A percentile compares a stretch with the other conserved stretches of the same genome.
Evolutionary conservation across 2,888 invertebrate genomes (phyloP).

Genomic region (Acutogordius australiensis): DNA sequence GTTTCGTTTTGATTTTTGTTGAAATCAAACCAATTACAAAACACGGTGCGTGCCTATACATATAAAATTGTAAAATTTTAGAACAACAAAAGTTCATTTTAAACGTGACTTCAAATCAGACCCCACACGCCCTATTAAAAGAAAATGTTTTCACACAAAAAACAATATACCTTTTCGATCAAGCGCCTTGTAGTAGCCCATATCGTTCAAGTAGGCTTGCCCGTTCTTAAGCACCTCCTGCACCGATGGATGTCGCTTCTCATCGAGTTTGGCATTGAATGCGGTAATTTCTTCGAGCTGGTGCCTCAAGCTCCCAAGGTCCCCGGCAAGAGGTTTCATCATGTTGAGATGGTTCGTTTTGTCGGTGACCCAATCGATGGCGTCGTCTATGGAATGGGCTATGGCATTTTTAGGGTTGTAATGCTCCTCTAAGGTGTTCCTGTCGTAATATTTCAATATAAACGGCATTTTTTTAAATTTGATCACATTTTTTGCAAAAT

Average conservation of each 20-base stretch:
- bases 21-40: too few relatives aligned
- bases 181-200: slow-evolving; percentile 2
- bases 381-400: not conserved
- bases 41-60: too few relatives aligned
- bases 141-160: not conserved
- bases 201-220: not conserved
- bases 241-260: not conserved
- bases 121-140: not conserved
- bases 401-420: not conserved
- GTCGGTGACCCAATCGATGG: not conserved
- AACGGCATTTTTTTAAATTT: too few relatives aligned
- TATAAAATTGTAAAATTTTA: too few relatives aligned
- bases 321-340: slow-evolving; percentile 1
- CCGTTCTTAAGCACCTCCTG: not conserved
- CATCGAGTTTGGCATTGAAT: not conserved
- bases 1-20: too few relatives aligned
- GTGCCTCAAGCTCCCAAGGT: not conserved
- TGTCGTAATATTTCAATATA: too few relatives aligned
- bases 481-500: too few relatives aligned
- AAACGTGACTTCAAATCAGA: too few relatives aligned
- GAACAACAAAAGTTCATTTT: too few relatives aligned
- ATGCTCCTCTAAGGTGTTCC: not conserved
- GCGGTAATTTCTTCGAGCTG: not conserved
- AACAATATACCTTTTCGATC: not conserved
- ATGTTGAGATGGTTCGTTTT: not conserved